A percentile compares a stretch with the other conserved stretches of the same genome.
These are phyloP conservation scores for Phodopus roborovskii DNA, from an alignment of 2,113 vertebrate species.

Conservation along the genomic window DNA sequence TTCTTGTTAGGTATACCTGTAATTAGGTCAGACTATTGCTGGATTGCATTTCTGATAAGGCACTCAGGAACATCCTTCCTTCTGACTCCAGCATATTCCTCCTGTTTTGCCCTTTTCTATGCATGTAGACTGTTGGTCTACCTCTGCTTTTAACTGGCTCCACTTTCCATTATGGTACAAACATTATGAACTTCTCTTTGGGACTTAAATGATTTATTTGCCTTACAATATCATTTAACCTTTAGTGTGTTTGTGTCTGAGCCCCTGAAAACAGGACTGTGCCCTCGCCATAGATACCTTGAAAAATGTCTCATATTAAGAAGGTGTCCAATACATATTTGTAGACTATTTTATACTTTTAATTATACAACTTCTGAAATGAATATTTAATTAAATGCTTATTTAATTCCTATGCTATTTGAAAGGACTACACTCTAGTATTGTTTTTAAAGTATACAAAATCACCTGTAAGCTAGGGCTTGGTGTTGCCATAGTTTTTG, in stretches of 20 bases:
- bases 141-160: not conserved
- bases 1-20: not conserved
- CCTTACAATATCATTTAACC: not conserved
- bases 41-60: not conserved
- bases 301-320: not conserved
- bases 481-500: not conserved
- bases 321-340: not conserved
- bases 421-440: not conserved
- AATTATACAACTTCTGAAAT: slow-evolving; percentile 7
- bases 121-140: not conserved
- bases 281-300: not conserved
- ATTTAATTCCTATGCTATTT: not conserved
- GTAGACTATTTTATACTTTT: not conserved
- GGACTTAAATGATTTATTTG: slow-evolving; percentile 28
- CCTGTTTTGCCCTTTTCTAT: not conserved
- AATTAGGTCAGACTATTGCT: not conserved
- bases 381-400: not conserved
- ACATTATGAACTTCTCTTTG: not conserved
- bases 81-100: not conserved
- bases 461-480: not conserved
- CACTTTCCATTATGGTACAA: not conserved
- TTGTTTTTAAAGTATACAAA: slow-evolving; percentile 29
- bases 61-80: not conserved
- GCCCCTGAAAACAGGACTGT: not conserved
- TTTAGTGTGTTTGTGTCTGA: not conserved